Evolutionary conservation across 2,888 invertebrate genomes (phyloP).

Genomic region (Augiades crinisus): DNA sequence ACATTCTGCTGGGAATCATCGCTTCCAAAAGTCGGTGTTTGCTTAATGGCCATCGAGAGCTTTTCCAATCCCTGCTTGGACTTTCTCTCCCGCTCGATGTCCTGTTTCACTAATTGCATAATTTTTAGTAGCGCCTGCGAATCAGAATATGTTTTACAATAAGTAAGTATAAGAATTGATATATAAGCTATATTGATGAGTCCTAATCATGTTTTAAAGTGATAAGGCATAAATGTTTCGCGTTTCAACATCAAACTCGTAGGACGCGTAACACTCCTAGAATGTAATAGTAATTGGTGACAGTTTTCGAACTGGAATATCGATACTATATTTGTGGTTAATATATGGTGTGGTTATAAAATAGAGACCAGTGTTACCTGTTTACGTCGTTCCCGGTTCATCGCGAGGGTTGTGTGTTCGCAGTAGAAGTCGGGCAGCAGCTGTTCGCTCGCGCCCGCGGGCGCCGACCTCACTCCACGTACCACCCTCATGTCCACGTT

Average conservation of each 20-base stretch:
- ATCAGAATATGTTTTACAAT: too few species aligned
- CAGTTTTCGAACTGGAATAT: too few species aligned
- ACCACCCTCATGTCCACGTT: constrained; percentile 84
- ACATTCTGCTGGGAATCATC: constrained; percentile 96
- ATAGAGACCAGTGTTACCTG: too few species aligned
- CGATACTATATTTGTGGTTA: too few species aligned
- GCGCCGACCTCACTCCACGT: constrained; percentile 85
- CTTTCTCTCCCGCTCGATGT: constrained; percentile 93
- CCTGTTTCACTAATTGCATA: constrained; percentile 91
- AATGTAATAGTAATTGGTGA: too few species aligned
- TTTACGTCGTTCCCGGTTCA: constrained; percentile 95
- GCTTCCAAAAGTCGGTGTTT: constrained; percentile 91
- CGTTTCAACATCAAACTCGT: too few species aligned
- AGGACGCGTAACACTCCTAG: too few species aligned
- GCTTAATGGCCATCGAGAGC: constrained; percentile 92
- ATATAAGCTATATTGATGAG: too few species aligned
- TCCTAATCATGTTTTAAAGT: too few species aligned
- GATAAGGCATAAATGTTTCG: too few species aligned
- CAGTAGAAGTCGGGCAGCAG: constrained; percentile 96
- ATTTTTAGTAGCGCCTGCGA: constrained; percentile 93
- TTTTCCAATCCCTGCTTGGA: constrained; percentile 95
- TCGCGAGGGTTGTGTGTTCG: constrained; percentile 95
- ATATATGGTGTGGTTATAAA: too few species aligned
- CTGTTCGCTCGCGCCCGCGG: constrained; percentile 87
- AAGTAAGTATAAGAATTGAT: not conserved